Evolutionary conservation across 2,797 vertebrate genomes (phyloP).

Genomic region (Halcyon leucocephala): DNA sequence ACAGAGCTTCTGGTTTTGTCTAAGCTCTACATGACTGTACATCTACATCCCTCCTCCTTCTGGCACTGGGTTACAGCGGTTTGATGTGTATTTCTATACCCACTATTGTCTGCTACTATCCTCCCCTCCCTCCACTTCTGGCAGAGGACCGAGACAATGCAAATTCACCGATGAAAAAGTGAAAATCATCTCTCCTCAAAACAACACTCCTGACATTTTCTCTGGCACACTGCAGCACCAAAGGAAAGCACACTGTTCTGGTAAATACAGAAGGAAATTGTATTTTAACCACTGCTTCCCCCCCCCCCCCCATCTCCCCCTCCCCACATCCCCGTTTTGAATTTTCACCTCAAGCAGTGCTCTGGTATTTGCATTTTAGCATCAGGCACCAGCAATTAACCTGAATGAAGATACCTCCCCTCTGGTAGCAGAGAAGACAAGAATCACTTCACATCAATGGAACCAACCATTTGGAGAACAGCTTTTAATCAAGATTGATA

Average conservation of each 20-base stretch:
- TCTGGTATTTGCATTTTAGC: conserved; percentile 1
- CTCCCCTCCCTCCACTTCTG: background rate
- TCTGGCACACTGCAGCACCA: background rate
- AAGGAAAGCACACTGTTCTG: background rate
- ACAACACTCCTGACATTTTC: background rate
- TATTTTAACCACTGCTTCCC: background rate
- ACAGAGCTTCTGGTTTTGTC: background rate
- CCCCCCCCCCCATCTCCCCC: no score
- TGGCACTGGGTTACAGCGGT: background rate
- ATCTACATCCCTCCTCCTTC: background rate
- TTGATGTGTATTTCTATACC: background rate
- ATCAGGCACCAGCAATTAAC: conserved; percentile 42
- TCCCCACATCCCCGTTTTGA: background rate
- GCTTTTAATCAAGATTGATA: conserved; percentile 67
- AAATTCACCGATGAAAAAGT: background rate
- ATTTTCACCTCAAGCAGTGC: background rate
- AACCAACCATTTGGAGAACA: conserved; percentile 60
- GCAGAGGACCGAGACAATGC: background rate
- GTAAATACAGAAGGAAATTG: background rate
- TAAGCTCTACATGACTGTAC: background rate
- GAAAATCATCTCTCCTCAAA: conserved; percentile 7
- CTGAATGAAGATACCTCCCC: conserved; percentile 30
- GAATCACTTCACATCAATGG: conserved; percentile 13
- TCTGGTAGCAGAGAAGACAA: background rate
- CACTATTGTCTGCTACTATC: background rate